Conservation (phyloP, 2,797 vertebrate genomes). For the Cuculus canorus region DNA sequence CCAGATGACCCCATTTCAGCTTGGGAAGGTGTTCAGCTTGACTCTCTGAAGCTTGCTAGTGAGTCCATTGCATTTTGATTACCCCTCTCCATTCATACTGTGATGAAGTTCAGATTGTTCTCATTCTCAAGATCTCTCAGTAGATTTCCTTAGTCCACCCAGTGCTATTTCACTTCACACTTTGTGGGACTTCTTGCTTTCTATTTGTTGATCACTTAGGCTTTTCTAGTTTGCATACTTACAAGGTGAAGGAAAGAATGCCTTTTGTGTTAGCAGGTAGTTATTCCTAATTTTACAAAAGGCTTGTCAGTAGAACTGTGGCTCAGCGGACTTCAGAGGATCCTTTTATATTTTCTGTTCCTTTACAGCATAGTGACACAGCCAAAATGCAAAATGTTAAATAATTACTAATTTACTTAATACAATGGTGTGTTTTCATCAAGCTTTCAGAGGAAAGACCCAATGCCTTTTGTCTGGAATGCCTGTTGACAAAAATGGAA, state of each 20-base stretch:
- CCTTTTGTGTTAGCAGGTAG: neutral
- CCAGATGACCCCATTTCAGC: neutral
- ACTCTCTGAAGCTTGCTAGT: neutral
- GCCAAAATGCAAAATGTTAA: neutral
- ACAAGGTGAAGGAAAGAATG: neutral
- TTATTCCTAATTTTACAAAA: neutral
- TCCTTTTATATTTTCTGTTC: neutral
- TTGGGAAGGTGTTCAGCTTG: neutral
- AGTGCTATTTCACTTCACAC: neutral
- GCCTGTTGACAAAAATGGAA: neutral
- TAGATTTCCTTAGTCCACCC: neutral
- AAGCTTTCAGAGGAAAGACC: neutral
- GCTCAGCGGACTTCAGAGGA: neutral
- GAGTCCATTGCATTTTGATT: neutral
- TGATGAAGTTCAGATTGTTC: neutral
- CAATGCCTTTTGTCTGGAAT: neutral
- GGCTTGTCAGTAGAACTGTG: neutral
- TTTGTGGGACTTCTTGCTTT: slow-evolving; percentile 12
- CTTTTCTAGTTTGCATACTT: neutral
- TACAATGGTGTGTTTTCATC: neutral
- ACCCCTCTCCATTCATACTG: neutral
- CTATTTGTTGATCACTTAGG: neutral
- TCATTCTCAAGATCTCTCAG: neutral
- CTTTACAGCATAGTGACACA: neutral
- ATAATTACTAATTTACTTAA: neutral